These are phyloP conservation scores for Drosophila pectinifera DNA, from an alignment of 1,140 invertebrate genomes.

Conservation along the genomic window DNA sequence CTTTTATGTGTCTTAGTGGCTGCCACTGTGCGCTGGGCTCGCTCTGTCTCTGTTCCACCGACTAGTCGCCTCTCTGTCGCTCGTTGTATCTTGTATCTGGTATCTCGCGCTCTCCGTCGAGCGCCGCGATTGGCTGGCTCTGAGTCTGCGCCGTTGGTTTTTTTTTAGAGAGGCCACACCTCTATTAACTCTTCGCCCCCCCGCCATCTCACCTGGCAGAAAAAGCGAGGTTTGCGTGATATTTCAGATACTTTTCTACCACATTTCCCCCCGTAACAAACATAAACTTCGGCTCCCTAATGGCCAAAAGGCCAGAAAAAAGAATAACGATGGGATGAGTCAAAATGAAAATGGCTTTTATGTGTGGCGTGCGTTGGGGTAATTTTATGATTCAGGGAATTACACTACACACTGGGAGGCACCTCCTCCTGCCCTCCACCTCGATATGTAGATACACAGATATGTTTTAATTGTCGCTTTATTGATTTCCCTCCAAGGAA, in stretches of 20 bases:
- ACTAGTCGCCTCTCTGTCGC: slow-evolving; percentile 22
- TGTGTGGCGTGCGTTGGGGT: slow-evolving; percentile 76
- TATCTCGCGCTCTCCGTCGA: slow-evolving; percentile 41
- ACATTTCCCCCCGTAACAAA: slow-evolving; percentile 21
- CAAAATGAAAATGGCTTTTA: slow-evolving; percentile 81
- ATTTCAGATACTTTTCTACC: slow-evolving; percentile 26
- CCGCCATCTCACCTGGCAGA: slow-evolving; percentile 1
- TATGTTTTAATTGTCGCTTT: slow-evolving; percentile 54
- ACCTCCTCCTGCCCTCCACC: neutral
- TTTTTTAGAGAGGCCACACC: slow-evolving; percentile 68
- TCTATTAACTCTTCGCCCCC: slow-evolving; percentile 55
- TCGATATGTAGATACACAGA: slow-evolving; percentile 47
- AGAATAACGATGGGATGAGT: slow-evolving; percentile 29
- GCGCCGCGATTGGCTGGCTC: slow-evolving; percentile 63
- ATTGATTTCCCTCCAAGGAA: slow-evolving; percentile 50
- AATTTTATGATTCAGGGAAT: slow-evolving; percentile 77
- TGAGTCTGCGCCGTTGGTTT: slow-evolving; percentile 61
- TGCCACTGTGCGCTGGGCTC: slow-evolving; percentile 65
- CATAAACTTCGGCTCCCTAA: slow-evolving; percentile 58
- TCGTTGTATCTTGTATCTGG: slow-evolving; percentile 33
- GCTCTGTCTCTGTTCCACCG: slow-evolving; percentile 14
- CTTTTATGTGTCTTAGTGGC: slow-evolving; percentile 24
- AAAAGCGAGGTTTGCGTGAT: slow-evolving; percentile 54
- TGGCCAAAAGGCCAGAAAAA: slow-evolving; percentile 19
- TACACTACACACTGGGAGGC: slow-evolving; percentile 45